Evolutionary conservation across 1,140 invertebrate genomes (phyloP).

Genomic region (Oncopodura yosiiana): DNA sequence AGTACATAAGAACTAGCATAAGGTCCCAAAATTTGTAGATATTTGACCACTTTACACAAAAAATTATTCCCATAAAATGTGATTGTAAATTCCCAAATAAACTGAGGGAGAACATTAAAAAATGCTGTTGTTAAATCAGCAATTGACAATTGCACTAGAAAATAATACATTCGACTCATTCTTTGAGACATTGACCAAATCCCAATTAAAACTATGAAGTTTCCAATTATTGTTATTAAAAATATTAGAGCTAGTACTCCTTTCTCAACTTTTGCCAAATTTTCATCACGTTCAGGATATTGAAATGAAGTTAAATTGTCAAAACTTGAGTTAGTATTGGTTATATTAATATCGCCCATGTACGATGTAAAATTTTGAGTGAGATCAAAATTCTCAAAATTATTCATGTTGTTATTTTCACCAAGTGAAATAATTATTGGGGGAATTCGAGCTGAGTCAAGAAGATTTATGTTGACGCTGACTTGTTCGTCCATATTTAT

Average conservation of each 20-base stretch:
- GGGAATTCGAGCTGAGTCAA: too few relatives aligned
- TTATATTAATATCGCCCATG: too few relatives aligned
- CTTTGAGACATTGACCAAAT: slow-evolving; percentile 44
- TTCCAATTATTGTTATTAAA: slow-evolving; percentile 43
- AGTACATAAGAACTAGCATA: slow-evolving; percentile 58
- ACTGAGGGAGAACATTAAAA: slow-evolving; percentile 59
- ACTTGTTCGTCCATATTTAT: too few relatives aligned
- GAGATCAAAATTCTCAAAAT: too few relatives aligned
- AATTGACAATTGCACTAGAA: slow-evolving; percentile 60
- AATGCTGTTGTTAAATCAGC: slow-evolving; percentile 58
- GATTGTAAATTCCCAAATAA: slow-evolving; percentile 56
- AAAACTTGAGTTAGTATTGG: too few relatives aligned
- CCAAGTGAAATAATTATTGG: too few relatives aligned
- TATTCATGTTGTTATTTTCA: too few relatives aligned
- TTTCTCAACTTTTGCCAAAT: slow-evolving; percentile 41
- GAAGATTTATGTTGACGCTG: too few relatives aligned
- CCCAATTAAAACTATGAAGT: slow-evolving; percentile 42
- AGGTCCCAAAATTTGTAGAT: slow-evolving; percentile 53
- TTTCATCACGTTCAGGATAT: slow-evolving; percentile 39
- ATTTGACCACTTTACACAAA: slow-evolving; percentile 62
- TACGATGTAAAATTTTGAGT: too few relatives aligned
- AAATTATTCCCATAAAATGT: slow-evolving; percentile 46
- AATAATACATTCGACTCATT: slow-evolving; percentile 61
- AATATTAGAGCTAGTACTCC: slow-evolving; percentile 43
- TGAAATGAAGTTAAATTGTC: too few relatives aligned